These are phyloP conservation scores for Mustelus asterias DNA, from an alignment of 2,113 vertebrate species.

Conservation along the genomic window DNA sequence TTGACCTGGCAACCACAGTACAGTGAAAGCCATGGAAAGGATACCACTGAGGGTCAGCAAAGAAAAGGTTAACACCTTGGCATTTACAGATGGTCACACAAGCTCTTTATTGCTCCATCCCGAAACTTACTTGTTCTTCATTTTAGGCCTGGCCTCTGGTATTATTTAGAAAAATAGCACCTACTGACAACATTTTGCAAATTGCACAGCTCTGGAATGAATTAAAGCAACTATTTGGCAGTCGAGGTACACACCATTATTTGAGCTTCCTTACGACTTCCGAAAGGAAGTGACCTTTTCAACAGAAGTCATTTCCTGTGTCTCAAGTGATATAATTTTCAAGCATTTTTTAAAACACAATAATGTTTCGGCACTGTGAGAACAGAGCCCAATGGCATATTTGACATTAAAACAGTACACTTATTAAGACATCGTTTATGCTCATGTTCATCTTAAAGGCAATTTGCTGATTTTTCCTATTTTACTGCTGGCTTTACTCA, in stretches of 20 bases:
- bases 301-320: conserved; percentile 18
- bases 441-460: not conserved
- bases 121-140: not conserved
- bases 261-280: conserved; percentile 38
- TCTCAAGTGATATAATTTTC: conserved; percentile 12
- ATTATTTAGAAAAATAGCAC: not conserved
- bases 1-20: not conserved
- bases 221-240: conserved; percentile 36
- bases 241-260: conserved; percentile 34
- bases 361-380: not conserved
- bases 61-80: not conserved
- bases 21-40: not conserved
- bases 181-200: conserved; percentile 28
- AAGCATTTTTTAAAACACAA: not conserved
- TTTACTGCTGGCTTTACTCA: not conserved
- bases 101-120: not conserved
- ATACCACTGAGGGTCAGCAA: not conserved
- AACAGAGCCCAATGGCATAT: not conserved
- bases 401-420: not conserved
- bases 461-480: not conserved
- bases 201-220: conserved; percentile 35
- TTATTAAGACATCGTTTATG: not conserved
- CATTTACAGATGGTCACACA: conserved; percentile 26
- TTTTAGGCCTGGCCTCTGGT: not conserved
- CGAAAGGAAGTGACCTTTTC: conserved; percentile 35